Evolutionary conservation across 2,113 vertebrate species (phyloP), one percentile per base, ranked within the genome.

Genomic region (Cyprinus carpio): DNA sequence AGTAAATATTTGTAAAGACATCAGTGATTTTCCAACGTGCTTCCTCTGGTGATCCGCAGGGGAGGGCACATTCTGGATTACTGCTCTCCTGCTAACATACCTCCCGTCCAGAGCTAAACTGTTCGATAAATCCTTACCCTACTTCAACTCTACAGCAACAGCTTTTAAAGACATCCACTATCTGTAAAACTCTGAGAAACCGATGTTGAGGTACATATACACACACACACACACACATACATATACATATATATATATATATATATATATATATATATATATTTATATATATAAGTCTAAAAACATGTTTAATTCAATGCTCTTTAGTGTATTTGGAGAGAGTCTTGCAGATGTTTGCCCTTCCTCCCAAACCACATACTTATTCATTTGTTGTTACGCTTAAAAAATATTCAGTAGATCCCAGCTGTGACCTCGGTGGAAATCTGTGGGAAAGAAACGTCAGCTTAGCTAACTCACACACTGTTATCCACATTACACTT

Each of bases 1-100:
- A 84, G 88, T 88, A 89, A 91, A 91, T 89, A 89, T 89, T 89
- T 87, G 88, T 89, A 80, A 89, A 89, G 86, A 85, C 87, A 89
- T 88, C 79, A 83, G 84, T 87, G 85, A 87, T 87, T 87, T 84
- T 84, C 89, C 54, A 62, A 83, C 23, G 40, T 83, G 86, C 72
- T 87, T 87, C 37, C 74, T 51, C 77, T 86, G 77, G 84, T 79
- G 78, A 77, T 84, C 81, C 77, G n/a, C 75, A 78, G 58, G 78
- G 82, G 86, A 78, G 40, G 85, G 74, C 16, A 46, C 82, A 75
- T 85, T 86, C 84, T 27, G 10, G 49, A 84, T 88, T 80, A 86
- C 75, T 65, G 85, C 87, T 89, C 84, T 80, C 84, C 56, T 40
- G 76, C 72, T 84, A 77, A 84, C 86, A 89, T 80, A 86, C 75